Evolutionary conservation across 2,888 invertebrate genomes (phyloP).

Genomic region (Eristalis intricaria): DNA sequence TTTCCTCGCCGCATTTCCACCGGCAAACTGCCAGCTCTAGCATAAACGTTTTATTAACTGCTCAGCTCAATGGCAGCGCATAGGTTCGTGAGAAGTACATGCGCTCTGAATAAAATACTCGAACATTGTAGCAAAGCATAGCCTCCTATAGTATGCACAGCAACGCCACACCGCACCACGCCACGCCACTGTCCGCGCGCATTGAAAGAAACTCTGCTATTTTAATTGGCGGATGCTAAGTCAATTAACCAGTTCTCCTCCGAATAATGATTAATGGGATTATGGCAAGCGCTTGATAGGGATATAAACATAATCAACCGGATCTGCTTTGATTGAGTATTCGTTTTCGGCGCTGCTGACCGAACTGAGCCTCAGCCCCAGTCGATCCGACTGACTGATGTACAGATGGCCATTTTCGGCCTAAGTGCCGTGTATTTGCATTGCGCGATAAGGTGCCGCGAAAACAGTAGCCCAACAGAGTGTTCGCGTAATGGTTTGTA

Average conservation of each 20-base stretch:
- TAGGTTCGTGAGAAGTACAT: slow-evolving; percentile 34
- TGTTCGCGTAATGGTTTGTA: slow-evolving; percentile 26
- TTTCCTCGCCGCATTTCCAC: background rate
- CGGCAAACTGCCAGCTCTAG: slow-evolving; percentile 1
- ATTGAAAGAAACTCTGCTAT: slow-evolving; percentile 46
- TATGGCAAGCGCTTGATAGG: slow-evolving; percentile 49
- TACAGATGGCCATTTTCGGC: slow-evolving; percentile 15
- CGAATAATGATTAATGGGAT: slow-evolving; percentile 67
- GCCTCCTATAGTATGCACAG: background rate
- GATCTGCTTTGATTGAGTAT: slow-evolving; percentile 56
- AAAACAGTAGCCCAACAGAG: slow-evolving; percentile 41
- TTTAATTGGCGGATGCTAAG: slow-evolving; percentile 71
- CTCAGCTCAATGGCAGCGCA: slow-evolving; percentile 21
- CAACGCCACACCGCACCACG: background rate
- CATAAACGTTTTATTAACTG: slow-evolving; percentile 56
- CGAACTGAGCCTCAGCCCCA: background rate
- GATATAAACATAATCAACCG: slow-evolving; percentile 64
- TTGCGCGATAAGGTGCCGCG: slow-evolving; percentile 23
- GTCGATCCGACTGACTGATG: background rate
- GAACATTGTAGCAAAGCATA: background rate
- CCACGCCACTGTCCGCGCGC: slow-evolving; percentile 34
- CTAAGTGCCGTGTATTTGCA: slow-evolving; percentile 44
- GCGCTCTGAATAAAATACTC: background rate
- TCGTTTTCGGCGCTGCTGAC: slow-evolving; percentile 28
- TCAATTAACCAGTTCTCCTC: slow-evolving; percentile 72